These are phyloP conservation scores for Chloroceryle inda DNA, from an alignment of 2,797 vertebrate species.

Conservation along the genomic window DNA sequence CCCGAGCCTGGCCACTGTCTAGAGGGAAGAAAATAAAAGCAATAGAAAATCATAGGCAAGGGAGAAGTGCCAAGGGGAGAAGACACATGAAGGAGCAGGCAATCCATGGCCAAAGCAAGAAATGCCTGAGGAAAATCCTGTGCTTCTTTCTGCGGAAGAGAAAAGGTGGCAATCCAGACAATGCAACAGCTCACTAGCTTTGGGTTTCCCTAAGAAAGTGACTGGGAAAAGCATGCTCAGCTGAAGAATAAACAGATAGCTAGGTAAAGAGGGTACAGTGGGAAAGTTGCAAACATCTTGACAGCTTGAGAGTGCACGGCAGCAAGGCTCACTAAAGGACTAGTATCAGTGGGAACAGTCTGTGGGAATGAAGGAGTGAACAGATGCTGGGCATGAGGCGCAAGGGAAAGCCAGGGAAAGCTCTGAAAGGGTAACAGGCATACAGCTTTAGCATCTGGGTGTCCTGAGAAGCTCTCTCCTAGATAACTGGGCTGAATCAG, in stretches of 20 bases:
- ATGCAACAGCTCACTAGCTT: not conserved
- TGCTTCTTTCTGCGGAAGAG: not conserved
- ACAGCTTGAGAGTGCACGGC: not conserved
- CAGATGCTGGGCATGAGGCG: conserved; percentile 34
- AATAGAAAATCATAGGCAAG: not conserved
- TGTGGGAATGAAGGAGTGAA: conserved; percentile 2
- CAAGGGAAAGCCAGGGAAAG: not conserved
- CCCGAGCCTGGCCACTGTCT: not conserved
- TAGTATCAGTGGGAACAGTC: not conserved
- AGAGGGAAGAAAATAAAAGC: not conserved
- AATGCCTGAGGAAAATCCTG: not conserved
- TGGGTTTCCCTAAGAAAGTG: not conserved
- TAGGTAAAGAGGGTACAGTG: not conserved
- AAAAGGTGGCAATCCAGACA: not conserved
- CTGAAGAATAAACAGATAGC: not conserved
- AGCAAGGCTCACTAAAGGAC: not conserved
- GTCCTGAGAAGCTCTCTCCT: conserved; percentile 31
- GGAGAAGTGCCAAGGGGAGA: not conserved
- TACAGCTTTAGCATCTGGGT: conserved; percentile 36
- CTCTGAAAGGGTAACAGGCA: conserved; percentile 26
- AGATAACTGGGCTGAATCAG: conserved; percentile 12
- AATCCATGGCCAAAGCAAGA: not conserved
- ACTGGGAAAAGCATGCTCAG: not conserved
- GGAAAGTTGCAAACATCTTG: not conserved
- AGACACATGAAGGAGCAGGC: not conserved